phyloP scores from a whole-genome alignment of 2,797 vertebrate species.

The Lepus oiostolus region DNA sequence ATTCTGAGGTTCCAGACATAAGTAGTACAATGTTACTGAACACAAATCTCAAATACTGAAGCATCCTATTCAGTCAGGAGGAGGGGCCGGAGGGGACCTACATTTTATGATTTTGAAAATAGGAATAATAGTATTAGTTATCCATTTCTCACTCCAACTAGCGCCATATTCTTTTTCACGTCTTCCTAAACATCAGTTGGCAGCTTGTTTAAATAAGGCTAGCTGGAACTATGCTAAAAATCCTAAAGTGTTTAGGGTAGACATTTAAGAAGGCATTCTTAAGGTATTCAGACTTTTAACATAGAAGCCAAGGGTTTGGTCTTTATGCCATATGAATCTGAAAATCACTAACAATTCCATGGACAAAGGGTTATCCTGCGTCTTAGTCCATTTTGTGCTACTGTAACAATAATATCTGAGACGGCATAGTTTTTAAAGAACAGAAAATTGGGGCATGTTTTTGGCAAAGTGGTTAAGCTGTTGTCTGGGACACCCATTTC shows the following conservation, averaged over 20 bases:
- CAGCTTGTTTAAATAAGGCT: constrained; percentile 19
- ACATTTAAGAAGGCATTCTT: constrained; percentile 6
- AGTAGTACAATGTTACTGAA: neutral
- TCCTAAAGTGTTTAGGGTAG: neutral
- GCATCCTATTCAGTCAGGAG: neutral
- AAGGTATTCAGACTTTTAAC: neutral
- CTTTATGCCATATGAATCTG: neutral
- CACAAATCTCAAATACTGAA: constrained; percentile 17
- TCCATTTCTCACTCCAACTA: neutral
- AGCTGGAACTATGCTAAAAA: neutral
- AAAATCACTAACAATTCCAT: constrained; percentile 33
- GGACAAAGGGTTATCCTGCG: neutral
- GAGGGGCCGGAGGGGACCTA: neutral
- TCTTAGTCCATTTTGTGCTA: neutral
- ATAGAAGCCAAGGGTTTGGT: neutral
- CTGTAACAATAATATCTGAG: neutral
- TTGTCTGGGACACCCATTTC: no score
- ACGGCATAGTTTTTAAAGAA: neutral
- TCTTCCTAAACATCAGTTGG: neutral
- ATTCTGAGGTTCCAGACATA: constrained; percentile 46
- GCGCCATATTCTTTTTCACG: neutral
- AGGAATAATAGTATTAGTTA: constrained; percentile 35
- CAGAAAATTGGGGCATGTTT: no score
- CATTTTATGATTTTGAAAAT: neutral
- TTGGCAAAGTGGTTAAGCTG: no score